These are phyloP conservation scores for Nomada hirtipes DNA, from an alignment of 2,888 invertebrate species.

Conservation along the genomic window DNA sequence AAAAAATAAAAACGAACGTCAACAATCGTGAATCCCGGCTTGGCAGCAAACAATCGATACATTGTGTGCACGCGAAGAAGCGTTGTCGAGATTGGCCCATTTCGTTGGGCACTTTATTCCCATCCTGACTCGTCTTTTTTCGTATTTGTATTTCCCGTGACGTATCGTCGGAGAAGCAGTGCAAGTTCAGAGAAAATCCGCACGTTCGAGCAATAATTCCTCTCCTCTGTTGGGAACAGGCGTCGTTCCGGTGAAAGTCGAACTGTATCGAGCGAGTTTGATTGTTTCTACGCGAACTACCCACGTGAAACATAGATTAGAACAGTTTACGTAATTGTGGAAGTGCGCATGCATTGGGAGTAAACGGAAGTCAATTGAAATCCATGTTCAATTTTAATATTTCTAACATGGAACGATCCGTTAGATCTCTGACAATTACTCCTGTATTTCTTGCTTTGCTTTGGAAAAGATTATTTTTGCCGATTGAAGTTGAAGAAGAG, in stretches of 20 bases:
- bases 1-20: conserved; percentile 42
- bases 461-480: no score
- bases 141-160: conserved; percentile 62
- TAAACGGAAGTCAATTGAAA: no score
- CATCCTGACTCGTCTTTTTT: conserved; percentile 40
- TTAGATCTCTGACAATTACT: no score
- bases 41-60: conserved; percentile 52
- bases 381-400: no score
- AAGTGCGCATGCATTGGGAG: no score
- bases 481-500: no score
- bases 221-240: conserved; percentile 22
- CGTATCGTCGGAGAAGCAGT: conserved; percentile 31
- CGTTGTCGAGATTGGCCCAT: conserved; percentile 44
- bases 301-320: not conserved
- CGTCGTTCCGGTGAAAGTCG: conserved; percentile 19
- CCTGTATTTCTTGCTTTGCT: no score
- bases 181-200: conserved; percentile 30
- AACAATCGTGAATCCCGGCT: not conserved
- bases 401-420: no score
- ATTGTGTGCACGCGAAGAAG: conserved; percentile 49
- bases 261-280: conserved; percentile 5
- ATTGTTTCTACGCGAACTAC: conserved; percentile 8
- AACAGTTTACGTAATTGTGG: not conserved
- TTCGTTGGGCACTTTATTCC: conserved; percentile 59
- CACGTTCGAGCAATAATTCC: conserved; percentile 53